phyloP scores from a whole-genome alignment of 2,888 invertebrate genomes.

The Lamproptera curius region DNA sequence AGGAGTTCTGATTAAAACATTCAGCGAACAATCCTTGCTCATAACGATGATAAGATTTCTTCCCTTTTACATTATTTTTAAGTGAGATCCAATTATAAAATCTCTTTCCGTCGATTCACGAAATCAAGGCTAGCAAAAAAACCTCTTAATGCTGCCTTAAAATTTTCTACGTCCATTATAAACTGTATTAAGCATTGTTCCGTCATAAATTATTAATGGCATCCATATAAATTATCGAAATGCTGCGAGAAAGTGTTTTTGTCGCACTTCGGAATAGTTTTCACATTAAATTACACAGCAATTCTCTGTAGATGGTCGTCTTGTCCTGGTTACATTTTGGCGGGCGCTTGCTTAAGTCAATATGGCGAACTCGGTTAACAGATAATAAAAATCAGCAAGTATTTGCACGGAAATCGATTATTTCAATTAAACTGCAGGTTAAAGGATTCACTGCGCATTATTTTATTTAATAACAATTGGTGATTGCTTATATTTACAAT shows the following conservation, averaged over 20 bases:
- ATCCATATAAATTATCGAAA: slow-evolving; percentile 16
- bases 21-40: slow-evolving; percentile 7
- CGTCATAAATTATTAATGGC: slow-evolving; percentile 13
- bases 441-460: background rate
- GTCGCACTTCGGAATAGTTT: slow-evolving; percentile 16
- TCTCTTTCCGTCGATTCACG: slow-evolving; percentile 2
- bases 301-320: slow-evolving; percentile 8
- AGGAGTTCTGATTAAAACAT: slow-evolving; percentile 19
- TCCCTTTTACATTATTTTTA: background rate
- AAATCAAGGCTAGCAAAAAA: slow-evolving; percentile 13
- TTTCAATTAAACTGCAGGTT: slow-evolving; percentile 8
- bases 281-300: slow-evolving; percentile 13
- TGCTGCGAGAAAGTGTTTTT: slow-evolving; percentile 18
- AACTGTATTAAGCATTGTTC: slow-evolving; percentile 8
- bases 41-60: slow-evolving; percentile 13
- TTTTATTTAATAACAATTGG: background rate
- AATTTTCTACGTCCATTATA: slow-evolving; percentile 1
- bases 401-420: slow-evolving; percentile 8
- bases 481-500: background rate
- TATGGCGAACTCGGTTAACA: slow-evolving; percentile 3
- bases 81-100: slow-evolving; percentile 14
- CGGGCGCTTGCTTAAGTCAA: background rate
- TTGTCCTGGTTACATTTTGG: background rate
- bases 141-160: background rate
- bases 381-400: slow-evolving; percentile 8